Base-by-base conservation (phyloP, 2,797 vertebrate genomes). In the Molossus molossus region DNA sequence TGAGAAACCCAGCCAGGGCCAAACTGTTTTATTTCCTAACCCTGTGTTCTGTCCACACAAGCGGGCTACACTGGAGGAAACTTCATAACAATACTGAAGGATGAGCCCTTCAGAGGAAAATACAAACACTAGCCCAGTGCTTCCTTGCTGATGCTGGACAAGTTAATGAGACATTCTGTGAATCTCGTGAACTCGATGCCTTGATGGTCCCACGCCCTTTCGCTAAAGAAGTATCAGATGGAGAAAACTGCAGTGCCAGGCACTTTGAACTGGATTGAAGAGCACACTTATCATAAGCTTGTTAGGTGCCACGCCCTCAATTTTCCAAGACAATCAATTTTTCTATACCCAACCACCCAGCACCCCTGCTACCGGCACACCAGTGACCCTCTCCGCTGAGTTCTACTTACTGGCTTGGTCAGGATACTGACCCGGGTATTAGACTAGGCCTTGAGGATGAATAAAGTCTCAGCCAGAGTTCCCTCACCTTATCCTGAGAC, bases 361-460 rank as follows among this genome's bases (percentile, higher is more conserved):
- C 1, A 1, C 13, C 27, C 12, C 25, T 48, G 48, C 65, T 72
- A 20, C 64, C 55, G 62, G 53, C 10, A 37, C 25, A n/a, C 23
- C 23, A 67, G 6, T 7, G 17, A 23, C 29, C 10, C 45, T 48
- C 48, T 48, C 17, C 12, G 21, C 13, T 50, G 55, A 67, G 37
- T 57, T 88, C 70, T 33, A 33, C 33, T 33, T 58, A 11, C 6
- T 17, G 33, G 29, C 17, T 58, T 64, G 20, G 17, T 83, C 62
- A 81, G 45, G 9, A 58, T 90, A 95, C 67, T 77, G 21, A 69
- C 2, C 76, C 53, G 77, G 87, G 55, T 60, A 72, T 65, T 87
- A 48, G 7, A 90, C 75, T 50, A 86, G 58, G 33, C 14, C 17
- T 50, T 87, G 21, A 75, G 20, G 57, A 81, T 33, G 45, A 80